These are phyloP conservation scores for Ploceus nigricollis DNA, from an alignment of 2,113 vertebrate genomes.

Conservation along the genomic window DNA sequence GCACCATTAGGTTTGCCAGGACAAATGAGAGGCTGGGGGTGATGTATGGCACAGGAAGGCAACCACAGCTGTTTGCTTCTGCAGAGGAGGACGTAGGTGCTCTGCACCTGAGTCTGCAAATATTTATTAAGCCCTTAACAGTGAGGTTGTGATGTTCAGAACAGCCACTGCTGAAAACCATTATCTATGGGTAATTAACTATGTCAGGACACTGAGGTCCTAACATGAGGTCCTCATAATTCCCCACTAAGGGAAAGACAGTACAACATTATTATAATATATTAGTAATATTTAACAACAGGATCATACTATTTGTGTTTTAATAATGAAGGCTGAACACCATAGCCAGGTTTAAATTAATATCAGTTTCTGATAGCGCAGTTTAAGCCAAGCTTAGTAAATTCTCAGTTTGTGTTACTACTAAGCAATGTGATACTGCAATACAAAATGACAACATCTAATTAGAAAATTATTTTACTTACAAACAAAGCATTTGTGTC, in stretches of 20 bases:
- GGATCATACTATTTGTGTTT: constrained; percentile 30
- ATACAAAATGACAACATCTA: background rate
- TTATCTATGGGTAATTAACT: constrained; percentile 79
- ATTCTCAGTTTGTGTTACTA: background rate
- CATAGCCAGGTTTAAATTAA: background rate
- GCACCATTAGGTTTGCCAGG: constrained; percentile 72
- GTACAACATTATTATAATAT: constrained; percentile 61
- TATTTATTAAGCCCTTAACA: constrained; percentile 64
- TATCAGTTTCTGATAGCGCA: background rate
- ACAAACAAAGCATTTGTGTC: background rate
- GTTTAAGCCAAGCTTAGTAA: background rate
- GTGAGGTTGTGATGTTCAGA: constrained; percentile 38
- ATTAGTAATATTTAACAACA: constrained; percentile 65
- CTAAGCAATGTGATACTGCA: background rate
- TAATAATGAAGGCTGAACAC: constrained; percentile 5
- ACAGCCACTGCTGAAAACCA: constrained; percentile 63
- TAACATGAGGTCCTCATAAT: constrained; percentile 71
- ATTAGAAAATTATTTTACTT: background rate
- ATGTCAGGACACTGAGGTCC: constrained; percentile 73
- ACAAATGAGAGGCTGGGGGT: constrained; percentile 69
- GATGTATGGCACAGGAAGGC: constrained; percentile 73
- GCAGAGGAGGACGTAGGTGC: constrained; percentile 43
- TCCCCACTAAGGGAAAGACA: constrained; percentile 66
- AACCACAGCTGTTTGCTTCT: constrained; percentile 78
- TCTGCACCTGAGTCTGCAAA: constrained; percentile 68